Conservation (phyloP, 2,113 vertebrate species). For the Eurystomus gularis region DNA sequence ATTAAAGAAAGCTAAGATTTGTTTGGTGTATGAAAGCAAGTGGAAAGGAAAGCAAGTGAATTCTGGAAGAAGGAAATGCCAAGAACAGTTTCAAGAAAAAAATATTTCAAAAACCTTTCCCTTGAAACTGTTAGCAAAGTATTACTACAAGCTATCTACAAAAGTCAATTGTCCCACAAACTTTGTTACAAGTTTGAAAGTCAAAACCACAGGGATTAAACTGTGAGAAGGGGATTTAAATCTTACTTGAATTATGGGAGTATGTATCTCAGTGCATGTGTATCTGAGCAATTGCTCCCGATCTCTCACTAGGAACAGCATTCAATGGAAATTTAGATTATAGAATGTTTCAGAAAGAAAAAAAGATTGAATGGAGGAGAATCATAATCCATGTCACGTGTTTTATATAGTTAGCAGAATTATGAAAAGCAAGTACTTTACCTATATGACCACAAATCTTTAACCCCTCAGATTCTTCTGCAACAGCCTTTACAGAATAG, state of each 20-base stretch:
- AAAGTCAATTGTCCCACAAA: not conserved
- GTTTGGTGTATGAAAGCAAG: not conserved
- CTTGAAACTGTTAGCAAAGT: not conserved
- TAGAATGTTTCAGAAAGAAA: not conserved
- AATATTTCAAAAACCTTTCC: not conserved
- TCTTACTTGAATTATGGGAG: not conserved
- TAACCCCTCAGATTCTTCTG: not conserved
- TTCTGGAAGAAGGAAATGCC: not conserved
- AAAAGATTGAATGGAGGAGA: not conserved
- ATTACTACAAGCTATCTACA: not conserved
- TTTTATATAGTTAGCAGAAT: not conserved
- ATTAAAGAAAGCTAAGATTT: not conserved
- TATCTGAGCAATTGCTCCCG: not conserved
- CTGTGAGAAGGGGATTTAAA: not conserved
- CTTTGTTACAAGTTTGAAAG: not conserved
- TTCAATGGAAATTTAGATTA: not conserved
- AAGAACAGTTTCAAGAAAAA: not conserved
- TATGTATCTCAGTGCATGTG: not conserved
- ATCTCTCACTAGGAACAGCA: not conserved
- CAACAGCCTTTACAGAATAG: not conserved
- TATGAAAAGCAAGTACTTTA: not conserved
- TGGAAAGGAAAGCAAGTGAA: not conserved
- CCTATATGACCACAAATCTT: not conserved
- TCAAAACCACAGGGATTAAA: not conserved
- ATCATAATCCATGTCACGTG: accelerated